Percentiles rank a stretch among this genome's conserved stretches.
phyloP scores from a whole-genome alignment of 2,113 vertebrate species.

The Chrysemys picta region DNA sequence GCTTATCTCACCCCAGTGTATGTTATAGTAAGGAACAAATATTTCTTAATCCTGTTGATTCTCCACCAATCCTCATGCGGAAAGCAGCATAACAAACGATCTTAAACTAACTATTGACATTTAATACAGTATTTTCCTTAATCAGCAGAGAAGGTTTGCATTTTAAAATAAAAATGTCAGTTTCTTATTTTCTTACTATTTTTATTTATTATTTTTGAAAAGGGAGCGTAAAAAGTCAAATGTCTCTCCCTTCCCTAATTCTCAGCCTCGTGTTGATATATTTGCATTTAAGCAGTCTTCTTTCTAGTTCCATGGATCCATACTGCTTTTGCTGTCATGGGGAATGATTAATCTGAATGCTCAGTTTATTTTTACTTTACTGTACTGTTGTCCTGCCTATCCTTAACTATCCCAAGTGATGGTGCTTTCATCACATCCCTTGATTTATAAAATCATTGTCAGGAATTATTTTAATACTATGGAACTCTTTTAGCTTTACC shows the following conservation, averaged over 20 bases:
- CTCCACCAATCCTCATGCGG: neutral
- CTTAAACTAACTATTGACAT: neutral
- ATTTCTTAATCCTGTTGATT: neutral
- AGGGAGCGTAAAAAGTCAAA: neutral
- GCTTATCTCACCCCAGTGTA: slow-evolving; percentile 17
- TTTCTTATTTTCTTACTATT: neutral
- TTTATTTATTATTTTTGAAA: neutral
- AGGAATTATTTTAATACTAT: neutral
- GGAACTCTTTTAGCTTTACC: neutral
- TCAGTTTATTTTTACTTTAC: neutral
- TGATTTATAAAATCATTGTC: neutral
- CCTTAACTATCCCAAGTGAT: neutral
- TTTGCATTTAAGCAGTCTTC: neutral
- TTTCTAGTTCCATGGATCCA: neutral
- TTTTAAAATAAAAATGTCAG: neutral
- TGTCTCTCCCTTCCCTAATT: neutral
- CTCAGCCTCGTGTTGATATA: rapidly evolving
- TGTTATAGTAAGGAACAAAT: neutral
- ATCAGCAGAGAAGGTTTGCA: neutral
- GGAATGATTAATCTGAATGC: neutral
- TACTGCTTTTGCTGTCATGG: neutral
- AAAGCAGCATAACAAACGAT: neutral
- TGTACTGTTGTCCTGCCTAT: neutral
- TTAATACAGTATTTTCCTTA: neutral
- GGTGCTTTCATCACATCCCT: neutral